Conservation (phyloP, 2,888 invertebrate species). For the Ennomos erosarius region DNA sequence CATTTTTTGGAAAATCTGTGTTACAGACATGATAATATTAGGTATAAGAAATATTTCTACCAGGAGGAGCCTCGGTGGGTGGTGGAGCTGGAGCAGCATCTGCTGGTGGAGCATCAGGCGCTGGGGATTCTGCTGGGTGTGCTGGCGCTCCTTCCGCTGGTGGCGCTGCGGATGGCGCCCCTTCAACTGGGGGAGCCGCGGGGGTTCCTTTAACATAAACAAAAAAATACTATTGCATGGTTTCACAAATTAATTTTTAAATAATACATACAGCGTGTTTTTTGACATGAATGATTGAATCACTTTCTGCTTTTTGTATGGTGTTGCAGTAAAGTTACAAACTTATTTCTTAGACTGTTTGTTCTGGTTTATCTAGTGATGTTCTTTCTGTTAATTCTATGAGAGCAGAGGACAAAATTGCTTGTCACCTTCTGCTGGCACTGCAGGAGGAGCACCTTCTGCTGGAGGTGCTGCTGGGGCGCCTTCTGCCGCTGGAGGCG, state of each 20-base stretch:
- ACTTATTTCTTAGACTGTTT: too few relatives aligned
- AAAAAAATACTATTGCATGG: too few relatives aligned
- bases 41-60: not conserved
- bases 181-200: slow-evolving; percentile 46
- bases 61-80: slow-evolving; percentile 49
- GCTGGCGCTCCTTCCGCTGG: slow-evolving; percentile 60
- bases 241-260: too few relatives aligned
- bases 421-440: slow-evolving; percentile 31
- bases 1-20: too few relatives aligned
- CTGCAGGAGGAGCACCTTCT: slow-evolving; percentile 41
- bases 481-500: slow-evolving; percentile 1
- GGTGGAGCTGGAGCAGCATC: slow-evolving; percentile 49
- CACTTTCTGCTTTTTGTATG: too few relatives aligned
- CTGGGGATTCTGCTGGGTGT: slow-evolving; percentile 42
- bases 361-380: too few relatives aligned
- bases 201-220: slow-evolving; percentile 14
- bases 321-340: too few relatives aligned
- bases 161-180: slow-evolving; percentile 51
- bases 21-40: too few relatives aligned
- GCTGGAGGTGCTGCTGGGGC: slow-evolving; percentile 8
- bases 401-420: too few relatives aligned
- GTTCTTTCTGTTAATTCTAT: too few relatives aligned
- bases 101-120: slow-evolving; percentile 40
- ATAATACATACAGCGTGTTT: too few relatives aligned
- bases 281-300: too few relatives aligned